These are phyloP conservation scores for Halcyon leucocephala DNA, from an alignment of 2,797 vertebrate genomes.

Conservation along the genomic window DNA sequence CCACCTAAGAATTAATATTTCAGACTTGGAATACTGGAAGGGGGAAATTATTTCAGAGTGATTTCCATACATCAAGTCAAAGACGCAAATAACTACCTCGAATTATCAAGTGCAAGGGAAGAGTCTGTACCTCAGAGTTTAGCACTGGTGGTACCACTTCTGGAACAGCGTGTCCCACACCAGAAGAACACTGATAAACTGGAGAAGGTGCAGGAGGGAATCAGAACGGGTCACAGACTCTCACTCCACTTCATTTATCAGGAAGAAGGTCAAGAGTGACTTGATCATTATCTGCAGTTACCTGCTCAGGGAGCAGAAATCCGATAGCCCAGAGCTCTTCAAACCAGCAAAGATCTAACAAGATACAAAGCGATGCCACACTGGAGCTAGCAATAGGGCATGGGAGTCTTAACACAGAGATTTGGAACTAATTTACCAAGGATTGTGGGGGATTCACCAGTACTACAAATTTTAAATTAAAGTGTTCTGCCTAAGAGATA, in stretches of 20 bases:
- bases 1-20: background rate
- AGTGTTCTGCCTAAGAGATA: background rate
- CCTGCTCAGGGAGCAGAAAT: slow-evolving; percentile 23
- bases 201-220: background rate
- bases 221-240: fast-evolving
- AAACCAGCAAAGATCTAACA: slow-evolving; percentile 8
- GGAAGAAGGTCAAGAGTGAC: slow-evolving; percentile 36
- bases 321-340: background rate
- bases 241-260: background rate
- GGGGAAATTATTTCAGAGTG: background rate
- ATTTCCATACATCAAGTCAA: background rate
- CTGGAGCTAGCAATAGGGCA: background rate
- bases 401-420: background rate
- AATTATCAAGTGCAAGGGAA: background rate
- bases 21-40: fast-evolving
- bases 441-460: slow-evolving; percentile 32
- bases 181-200: background rate
- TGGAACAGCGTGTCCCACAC: fast-evolving
- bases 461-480: background rate
- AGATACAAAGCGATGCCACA: background rate
- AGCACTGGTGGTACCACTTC: too few species aligned
- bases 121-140: background rate
- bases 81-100: background rate
- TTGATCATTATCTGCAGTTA: slow-evolving; percentile 35
- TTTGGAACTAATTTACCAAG: slow-evolving; percentile 32